Percentiles rank a stretch among this genome's conserved stretches.
phyloP scores from a whole-genome alignment of 1,140 invertebrate species.

The Steinernema feltiae region DNA sequence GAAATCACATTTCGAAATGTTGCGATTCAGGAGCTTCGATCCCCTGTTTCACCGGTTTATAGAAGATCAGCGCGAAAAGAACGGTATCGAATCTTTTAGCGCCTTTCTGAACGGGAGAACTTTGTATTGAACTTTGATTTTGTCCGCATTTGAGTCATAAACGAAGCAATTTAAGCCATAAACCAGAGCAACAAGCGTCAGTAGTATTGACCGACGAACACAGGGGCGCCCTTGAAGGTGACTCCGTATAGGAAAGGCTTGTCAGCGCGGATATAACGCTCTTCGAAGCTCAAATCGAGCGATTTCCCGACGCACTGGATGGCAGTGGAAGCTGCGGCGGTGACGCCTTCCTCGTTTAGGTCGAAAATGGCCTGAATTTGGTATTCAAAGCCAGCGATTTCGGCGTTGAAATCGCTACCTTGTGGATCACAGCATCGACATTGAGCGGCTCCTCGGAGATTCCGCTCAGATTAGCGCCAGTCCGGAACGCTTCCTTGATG shows the following conservation, averaged over 20 bases:
- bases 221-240: neutral
- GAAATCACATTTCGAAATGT: too few species aligned
- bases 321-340: neutral
- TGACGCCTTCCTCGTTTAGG: neutral
- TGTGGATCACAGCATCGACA: neutral
- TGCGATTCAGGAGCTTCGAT: too few species aligned
- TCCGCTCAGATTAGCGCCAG: neutral
- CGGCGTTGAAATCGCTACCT: neutral
- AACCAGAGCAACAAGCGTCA: neutral
- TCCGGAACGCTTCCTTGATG: neutral
- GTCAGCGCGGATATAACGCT: neutral
- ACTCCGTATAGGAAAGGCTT: neutral
- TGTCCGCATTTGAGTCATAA: neutral
- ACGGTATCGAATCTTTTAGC: neutral
- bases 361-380: neutral
- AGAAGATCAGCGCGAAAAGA: neutral
- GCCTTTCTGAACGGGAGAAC: neutral
- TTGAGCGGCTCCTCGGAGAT: neutral
- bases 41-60: neutral
- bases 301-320: neutral
- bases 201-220: neutral
- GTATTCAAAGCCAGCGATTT: neutral
- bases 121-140: neutral
- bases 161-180: neutral
- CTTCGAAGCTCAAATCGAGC: neutral